Conservation (phyloP, 2,113 vertebrate species). For the Burhinus bistriatus region DNA sequence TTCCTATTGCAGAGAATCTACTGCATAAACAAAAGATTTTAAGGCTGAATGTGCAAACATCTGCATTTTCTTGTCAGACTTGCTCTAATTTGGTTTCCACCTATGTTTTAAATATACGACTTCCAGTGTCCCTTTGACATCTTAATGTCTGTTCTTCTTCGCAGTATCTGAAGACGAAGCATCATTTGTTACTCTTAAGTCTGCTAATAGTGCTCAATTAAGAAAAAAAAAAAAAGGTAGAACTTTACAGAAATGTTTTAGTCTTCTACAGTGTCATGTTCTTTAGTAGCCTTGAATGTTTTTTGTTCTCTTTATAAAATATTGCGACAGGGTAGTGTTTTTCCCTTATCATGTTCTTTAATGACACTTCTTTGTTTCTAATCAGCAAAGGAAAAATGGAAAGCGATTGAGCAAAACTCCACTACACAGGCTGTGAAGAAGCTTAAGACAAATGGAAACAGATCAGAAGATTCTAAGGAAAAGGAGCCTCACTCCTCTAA, state of each 20-base stretch:
- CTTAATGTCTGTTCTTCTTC: not conserved
- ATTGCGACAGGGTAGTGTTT: not conserved
- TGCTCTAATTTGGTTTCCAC: not conserved
- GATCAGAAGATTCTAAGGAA: not conserved
- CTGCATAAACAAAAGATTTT: not conserved
- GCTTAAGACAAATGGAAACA: conserved; percentile 22
- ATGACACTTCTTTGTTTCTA: conserved; percentile 11
- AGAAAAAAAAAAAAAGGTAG: not conserved
- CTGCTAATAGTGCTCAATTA: not conserved
- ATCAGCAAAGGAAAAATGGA: conserved; percentile 56
- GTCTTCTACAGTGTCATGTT: not conserved
- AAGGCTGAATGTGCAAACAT: not conserved
- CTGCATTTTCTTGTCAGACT: not conserved
- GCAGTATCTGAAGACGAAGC: not conserved
- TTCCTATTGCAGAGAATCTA: not conserved
- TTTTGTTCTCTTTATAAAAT: not conserved
- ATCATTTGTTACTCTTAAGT: not conserved
- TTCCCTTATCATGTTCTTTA: not conserved
- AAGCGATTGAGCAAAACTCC: conserved; percentile 6
- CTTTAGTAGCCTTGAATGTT: not conserved
- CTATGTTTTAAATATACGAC: not conserved
- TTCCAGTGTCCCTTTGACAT: not conserved
- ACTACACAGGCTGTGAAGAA: conserved; percentile 12
- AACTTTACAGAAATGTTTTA: not conserved
- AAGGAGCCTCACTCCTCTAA: conserved; percentile 16